These are phyloP conservation scores for Ctenodactylus gundi DNA, from an alignment of 2,113 vertebrate genomes.

Conservation along the genomic window DNA sequence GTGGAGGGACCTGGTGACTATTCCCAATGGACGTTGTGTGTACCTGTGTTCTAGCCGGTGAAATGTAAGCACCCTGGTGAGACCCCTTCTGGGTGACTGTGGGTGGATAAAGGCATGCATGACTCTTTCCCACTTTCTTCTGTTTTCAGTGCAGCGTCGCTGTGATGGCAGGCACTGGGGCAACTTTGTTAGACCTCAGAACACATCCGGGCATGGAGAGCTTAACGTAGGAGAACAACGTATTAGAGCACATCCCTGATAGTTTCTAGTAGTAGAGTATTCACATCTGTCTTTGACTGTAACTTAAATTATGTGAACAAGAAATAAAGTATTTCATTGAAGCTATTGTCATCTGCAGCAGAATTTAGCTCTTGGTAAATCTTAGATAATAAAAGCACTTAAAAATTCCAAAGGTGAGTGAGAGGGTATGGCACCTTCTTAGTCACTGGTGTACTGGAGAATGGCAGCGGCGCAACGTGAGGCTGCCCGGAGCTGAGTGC, in stretches of 20 bases:
- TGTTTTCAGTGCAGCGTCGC: not conserved
- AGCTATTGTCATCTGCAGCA: not conserved
- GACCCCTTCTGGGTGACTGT: not conserved
- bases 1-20: not conserved
- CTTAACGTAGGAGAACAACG: not conserved
- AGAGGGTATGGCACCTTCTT: not conserved
- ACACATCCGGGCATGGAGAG: not conserved
- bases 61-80: not conserved
- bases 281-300: too few species aligned
- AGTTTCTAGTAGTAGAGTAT: not conserved
- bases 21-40: not conserved
- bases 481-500: not conserved
- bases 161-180: not conserved
- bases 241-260: not conserved
- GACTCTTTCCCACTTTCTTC: not conserved
- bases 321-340: not conserved
- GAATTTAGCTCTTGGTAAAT: not conserved
- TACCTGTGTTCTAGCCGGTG: not conserved
- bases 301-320: not conserved
- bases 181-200: not conserved
- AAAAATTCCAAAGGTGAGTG: not conserved
- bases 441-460: not conserved
- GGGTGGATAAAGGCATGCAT: not conserved
- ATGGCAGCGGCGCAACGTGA: not conserved
- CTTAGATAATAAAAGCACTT: not conserved